phyloP scores from a whole-genome alignment of 2,113 vertebrate species.

The Bubalus kerabau region DNA sequence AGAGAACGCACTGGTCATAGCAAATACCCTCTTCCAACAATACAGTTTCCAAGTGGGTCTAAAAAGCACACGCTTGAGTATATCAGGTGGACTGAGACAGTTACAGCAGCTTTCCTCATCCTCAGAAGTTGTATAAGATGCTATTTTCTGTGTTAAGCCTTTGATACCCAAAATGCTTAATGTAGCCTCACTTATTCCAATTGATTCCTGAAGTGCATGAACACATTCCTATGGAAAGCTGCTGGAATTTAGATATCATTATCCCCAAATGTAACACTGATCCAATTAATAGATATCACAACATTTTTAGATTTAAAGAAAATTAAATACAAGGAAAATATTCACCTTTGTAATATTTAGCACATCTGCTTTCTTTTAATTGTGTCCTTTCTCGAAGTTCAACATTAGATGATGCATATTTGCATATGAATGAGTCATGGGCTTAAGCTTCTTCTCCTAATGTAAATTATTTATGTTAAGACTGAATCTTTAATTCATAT shows the following conservation, averaged over 20 bases:
- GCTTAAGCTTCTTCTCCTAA: constrained; percentile 6
- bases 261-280: neutral
- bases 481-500: neutral
- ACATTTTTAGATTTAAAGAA: neutral
- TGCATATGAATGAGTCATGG: neutral
- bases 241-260: neutral
- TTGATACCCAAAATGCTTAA: neutral
- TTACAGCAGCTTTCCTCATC: fast-evolving
- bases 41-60: neutral
- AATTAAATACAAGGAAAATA: neutral
- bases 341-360: neutral
- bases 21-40: neutral
- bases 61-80: neutral
- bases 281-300: neutral
- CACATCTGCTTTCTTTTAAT: neutral
- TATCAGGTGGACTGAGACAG: fast-evolving
- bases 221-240: neutral
- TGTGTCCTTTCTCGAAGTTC: neutral
- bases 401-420: neutral
- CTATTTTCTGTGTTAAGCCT: neutral
- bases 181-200: neutral
- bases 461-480: neutral
- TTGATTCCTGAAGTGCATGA: neutral
- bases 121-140: fast-evolving
- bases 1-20: neutral